Percentiles rank a stretch among this genome's conserved stretches.
Conservation (phyloP, 2,113 vertebrate genomes). For the Barnardius zonarius region DNA sequence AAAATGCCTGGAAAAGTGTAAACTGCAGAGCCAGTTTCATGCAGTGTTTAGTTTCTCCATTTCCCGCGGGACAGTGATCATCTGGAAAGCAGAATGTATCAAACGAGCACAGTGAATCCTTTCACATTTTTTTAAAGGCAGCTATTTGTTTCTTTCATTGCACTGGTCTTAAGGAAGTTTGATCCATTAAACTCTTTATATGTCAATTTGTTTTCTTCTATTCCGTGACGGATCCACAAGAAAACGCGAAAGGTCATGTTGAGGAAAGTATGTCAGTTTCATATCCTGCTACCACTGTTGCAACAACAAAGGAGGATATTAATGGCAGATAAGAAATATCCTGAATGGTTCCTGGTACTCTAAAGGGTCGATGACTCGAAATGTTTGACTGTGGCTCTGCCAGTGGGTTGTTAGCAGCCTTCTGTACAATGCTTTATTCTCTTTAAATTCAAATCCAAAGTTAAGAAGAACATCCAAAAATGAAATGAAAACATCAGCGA, state of each 20-base stretch:
- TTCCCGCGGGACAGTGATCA: neutral
- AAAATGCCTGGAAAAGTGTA: neutral
- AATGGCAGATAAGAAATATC: neutral
- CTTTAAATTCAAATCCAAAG: neutral
- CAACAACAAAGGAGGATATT: neutral
- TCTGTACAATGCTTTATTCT: neutral
- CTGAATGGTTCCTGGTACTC: neutral
- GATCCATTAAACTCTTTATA: neutral
- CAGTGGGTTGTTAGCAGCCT: neutral
- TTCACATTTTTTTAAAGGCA: neutral
- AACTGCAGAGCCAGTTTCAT: neutral
- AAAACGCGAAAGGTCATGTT: neutral
- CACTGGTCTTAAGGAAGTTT: neutral
- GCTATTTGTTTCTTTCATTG: neutral
- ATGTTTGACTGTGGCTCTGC: neutral
- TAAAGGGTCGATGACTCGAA: neutral
- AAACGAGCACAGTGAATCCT: neutral
- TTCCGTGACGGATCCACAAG: neutral
- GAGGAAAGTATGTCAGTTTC: fast-evolving
- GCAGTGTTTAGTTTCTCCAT: neutral
- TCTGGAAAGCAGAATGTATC: neutral
- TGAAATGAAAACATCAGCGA: neutral
- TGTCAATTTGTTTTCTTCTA: neutral
- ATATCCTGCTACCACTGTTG: neutral
- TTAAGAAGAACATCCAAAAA: neutral